Percentiles rank a stretch among this genome's conserved stretches.
Evolutionary conservation across 2,797 vertebrate genomes (phyloP).

Genomic region (Brotula barbata): DNA sequence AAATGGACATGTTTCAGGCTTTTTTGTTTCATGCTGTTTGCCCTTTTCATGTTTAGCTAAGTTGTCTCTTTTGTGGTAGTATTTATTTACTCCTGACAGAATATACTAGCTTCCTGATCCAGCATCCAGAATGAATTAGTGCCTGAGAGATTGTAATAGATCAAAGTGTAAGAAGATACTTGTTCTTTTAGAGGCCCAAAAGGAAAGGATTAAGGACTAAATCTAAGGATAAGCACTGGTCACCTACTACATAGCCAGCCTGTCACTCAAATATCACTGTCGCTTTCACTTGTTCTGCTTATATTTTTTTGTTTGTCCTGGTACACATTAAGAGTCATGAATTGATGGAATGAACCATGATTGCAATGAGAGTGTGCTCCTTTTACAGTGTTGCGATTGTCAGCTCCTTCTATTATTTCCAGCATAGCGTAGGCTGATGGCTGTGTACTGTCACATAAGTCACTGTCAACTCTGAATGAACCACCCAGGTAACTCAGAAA

Average conservation of each 20-base stretch:
- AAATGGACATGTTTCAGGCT: constrained; percentile 47
- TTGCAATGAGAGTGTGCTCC: background rate
- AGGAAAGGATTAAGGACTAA: constrained; percentile 63
- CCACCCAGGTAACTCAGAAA: constrained; percentile 23
- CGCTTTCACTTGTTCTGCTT: constrained; percentile 10
- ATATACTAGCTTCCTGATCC: constrained; percentile 57
- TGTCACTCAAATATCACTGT: constrained; percentile 55
- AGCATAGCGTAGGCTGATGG: constrained; percentile 16
- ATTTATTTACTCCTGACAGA: constrained; percentile 66
- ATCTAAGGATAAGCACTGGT: constrained; percentile 64
- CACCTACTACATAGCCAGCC: constrained; percentile 67
- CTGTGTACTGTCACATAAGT: constrained; percentile 20
- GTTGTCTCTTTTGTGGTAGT: constrained; percentile 46
- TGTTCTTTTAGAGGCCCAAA: constrained; percentile 56
- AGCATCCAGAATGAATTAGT: constrained; percentile 60
- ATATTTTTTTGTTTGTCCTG: constrained; percentile 32
- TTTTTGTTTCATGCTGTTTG: constrained; percentile 30
- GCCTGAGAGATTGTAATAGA: constrained; percentile 54
- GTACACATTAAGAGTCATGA: constrained; percentile 5
- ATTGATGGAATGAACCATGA: background rate
- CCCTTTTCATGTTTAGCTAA: background rate
- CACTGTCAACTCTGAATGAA: constrained; percentile 22
- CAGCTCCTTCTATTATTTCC: constrained; percentile 19
- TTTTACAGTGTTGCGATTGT: constrained; percentile 9
- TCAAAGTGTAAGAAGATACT: constrained; percentile 67